A percentile compares a stretch with the other conserved stretches of the same genome.
Evolutionary conservation across 2,113 vertebrate species (phyloP).

Genomic region (Carassius gibelio): DNA sequence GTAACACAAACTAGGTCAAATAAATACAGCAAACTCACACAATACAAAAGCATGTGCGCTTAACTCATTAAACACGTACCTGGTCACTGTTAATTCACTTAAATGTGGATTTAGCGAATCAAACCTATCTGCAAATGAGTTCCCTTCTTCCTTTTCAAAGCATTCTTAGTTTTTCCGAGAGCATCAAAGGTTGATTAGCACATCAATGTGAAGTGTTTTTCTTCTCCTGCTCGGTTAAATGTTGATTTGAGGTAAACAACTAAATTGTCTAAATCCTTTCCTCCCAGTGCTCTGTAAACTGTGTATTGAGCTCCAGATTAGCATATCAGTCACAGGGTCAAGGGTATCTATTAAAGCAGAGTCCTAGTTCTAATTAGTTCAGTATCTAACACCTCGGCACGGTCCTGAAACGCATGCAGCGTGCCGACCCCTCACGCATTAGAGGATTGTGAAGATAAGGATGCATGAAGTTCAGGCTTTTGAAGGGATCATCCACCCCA

Average conservation of each 20-base stretch:
- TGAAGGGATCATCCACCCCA: conserved; percentile 44
- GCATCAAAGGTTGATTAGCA: conserved; percentile 51
- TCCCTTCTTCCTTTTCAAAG: background rate
- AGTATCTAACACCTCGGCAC: conserved; percentile 34
- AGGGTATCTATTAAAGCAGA: conserved; percentile 3
- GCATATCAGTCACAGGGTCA: conserved; percentile 54
- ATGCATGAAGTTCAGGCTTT: conserved; percentile 28
- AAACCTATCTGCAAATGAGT: background rate
- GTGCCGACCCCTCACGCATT: conserved; percentile 32
- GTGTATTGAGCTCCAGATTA: conserved; percentile 41
- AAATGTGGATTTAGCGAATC: conserved; percentile 29
- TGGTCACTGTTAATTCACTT: background rate
- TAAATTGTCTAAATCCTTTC: conserved; percentile 49
- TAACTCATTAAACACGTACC: background rate
- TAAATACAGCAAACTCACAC: background rate
- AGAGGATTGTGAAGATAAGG: conserved; percentile 51
- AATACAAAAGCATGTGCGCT: background rate
- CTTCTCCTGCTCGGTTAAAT: conserved; percentile 32
- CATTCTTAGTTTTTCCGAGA: conserved; percentile 21
- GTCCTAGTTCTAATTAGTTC: conserved; percentile 30
- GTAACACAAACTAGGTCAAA: background rate
- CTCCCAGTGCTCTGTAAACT: conserved; percentile 5
- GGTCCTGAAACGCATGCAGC: background rate
- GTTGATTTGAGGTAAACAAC: conserved; percentile 39
- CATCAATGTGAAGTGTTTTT: conserved; percentile 15